phyloP scores from a whole-genome alignment of 1,140 invertebrate species.

The Zaprionus lachaisei region DNA sequence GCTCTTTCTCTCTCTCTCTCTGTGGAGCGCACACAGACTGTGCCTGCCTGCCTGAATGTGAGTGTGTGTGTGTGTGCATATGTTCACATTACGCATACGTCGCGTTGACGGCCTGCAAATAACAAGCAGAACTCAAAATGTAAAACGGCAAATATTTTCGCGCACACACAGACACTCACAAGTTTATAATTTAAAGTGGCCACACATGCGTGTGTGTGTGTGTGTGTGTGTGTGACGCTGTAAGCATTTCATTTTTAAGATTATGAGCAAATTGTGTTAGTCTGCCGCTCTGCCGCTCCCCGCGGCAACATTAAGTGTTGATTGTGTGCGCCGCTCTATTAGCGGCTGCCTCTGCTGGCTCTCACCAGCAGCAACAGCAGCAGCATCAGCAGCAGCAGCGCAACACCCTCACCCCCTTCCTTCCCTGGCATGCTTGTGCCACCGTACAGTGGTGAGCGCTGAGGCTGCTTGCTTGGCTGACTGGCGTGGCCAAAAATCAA shows the following conservation, averaged over 20 bases:
- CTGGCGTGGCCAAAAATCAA: constrained; percentile 58
- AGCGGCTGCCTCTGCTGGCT: constrained; percentile 44
- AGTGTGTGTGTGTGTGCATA: background rate
- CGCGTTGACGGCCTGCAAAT: constrained; percentile 44
- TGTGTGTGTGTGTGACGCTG: constrained; percentile 40
- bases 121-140: constrained; percentile 43
- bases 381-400: background rate
- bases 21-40: background rate
- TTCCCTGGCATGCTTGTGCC: background rate
- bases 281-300: constrained; percentile 44
- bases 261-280: constrained; percentile 80
- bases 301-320: constrained; percentile 79
- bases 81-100: constrained; percentile 73
- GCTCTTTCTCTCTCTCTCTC: background rate
- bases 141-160: constrained; percentile 52
- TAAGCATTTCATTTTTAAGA: constrained; percentile 68
- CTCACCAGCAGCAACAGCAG: constrained; percentile 21
- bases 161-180: constrained; percentile 42
- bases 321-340: constrained; percentile 80
- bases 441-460: constrained; percentile 6
- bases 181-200: constrained; percentile 52
- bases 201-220: constrained; percentile 28
- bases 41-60: background rate
- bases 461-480: constrained; percentile 48
- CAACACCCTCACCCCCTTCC: constrained; percentile 5